These are phyloP conservation scores for Drosophila sp. DNA, from an alignment of 1,140 invertebrate species.

Conservation along the genomic window DNA sequence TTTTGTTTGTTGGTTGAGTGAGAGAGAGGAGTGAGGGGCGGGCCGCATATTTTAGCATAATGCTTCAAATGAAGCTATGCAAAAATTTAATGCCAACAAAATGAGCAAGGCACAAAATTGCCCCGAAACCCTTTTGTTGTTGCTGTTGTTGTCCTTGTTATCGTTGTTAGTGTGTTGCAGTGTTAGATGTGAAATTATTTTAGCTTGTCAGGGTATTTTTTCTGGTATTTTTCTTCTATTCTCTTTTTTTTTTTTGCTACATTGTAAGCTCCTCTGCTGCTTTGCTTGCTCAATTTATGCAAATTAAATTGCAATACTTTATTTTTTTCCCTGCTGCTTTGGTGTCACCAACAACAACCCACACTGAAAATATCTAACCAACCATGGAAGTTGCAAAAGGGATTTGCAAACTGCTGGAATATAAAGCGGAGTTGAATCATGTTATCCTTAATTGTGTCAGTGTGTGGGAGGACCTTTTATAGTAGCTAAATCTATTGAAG, in stretches of 20 bases:
- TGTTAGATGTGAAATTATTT: conserved; percentile 76
- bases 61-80: conserved; percentile 77
- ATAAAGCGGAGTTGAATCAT: too few relatives aligned
- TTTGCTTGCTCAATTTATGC: conserved; percentile 72
- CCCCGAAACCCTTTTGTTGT: conserved; percentile 63
- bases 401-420: background rate
- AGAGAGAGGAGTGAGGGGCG: conserved; percentile 14
- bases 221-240: conserved; percentile 66
- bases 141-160: conserved; percentile 42
- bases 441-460: too few relatives aligned
- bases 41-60: conserved; percentile 75
- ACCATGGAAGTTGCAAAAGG: conserved; percentile 9
- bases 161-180: conserved; percentile 44
- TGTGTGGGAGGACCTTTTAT: too few relatives aligned
- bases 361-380: conserved; percentile 17
- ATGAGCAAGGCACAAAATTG: conserved; percentile 75
- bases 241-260: background rate
- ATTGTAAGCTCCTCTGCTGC: conserved; percentile 25
- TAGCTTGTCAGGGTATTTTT: conserved; percentile 41
- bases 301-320: conserved; percentile 80
- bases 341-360: conserved; percentile 58
- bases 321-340: conserved; percentile 38
- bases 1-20: conserved; percentile 26
- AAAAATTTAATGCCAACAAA: conserved; percentile 77
- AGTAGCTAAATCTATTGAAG: too few relatives aligned